Conservation (phyloP, 92 coral and sea anemone species). For the Epizoanthus stellaris region DNA sequence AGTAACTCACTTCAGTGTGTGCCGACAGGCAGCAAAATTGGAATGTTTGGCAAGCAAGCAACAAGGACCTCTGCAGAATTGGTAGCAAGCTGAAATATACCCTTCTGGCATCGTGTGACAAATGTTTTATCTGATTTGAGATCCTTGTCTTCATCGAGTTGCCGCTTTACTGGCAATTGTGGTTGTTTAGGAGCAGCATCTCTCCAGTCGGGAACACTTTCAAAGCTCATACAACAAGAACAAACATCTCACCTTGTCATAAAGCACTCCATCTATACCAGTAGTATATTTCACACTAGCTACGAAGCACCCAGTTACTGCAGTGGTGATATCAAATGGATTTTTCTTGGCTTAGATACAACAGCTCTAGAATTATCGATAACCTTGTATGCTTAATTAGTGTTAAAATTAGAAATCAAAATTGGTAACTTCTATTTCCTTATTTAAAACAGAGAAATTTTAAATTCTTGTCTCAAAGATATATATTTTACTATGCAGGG, state of each 20-base stretch:
- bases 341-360: neutral
- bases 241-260: no score
- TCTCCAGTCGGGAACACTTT: neutral
- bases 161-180: neutral
- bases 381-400: conserved; percentile 32
- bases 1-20: conserved; percentile 45
- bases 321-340: neutral
- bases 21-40: conserved; percentile 33
- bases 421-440: conserved; percentile 13
- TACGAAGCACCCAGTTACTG: neutral
- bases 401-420: neutral
- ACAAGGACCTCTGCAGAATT: conserved; percentile 12
- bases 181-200: no score
- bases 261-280: no score
- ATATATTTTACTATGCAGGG: conserved; percentile 42
- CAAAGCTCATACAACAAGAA: no score
- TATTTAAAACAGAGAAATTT: conserved; percentile 33
- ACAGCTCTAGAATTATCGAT: neutral
- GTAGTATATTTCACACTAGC: neutral
- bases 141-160: neutral
- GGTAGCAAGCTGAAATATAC: neutral
- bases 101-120: neutral
- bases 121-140: neutral
- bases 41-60: conserved; percentile 17
- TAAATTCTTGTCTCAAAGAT: conserved; percentile 32